Evolutionary conservation across 2,888 invertebrate species (phyloP), one percentile per base, ranked within the genome.

Genomic region (Pterobdella sp.): DNA sequence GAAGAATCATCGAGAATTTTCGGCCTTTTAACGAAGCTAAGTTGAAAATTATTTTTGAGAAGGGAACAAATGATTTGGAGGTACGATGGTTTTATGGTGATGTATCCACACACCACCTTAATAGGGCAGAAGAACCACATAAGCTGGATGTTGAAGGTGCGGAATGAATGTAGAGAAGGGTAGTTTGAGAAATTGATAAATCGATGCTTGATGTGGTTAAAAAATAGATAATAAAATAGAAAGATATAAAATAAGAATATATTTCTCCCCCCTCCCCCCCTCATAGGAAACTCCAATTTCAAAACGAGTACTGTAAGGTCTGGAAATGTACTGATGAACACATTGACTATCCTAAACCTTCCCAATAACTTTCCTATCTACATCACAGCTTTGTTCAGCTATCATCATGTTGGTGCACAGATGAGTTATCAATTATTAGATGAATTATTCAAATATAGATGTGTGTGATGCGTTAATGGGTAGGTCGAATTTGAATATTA

Each of bases 111-210:
- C 35, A 35, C 35, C 31, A 49, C 32, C 49, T 70, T 18, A 49
- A 49, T n/a, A 22, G 34, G 1, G 70, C 70, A 31, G 70, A 70
- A 60, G 52, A 52, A 4, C 60, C 70, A 22, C 37, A 70, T 18
- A 60, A 56, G 56, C 37, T 70, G 52, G 52, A 70, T 36, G 60
- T 70, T 31, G 49, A 70, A 10, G 70, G 70, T 68, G 14, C 42
- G 42, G 7, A 18, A 42, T 7, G 7, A 18, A 14, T 32, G 67
- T 69, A n/a, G 31, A 49, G 2, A 29, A 29, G 31, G 42, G 4
- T 22, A 42, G 26, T 18, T 42, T 4, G 4, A 63, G 18, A 42
- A 42, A 42, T 14, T 14, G 42, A 42, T 42, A 18, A 42, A 14
- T 14, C 18, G 18, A 42, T 14, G 10, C 42, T 42, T 42, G 18